Conservation (phyloP, 2,888 invertebrate genomes). For the Andrena flavipes region DNA sequence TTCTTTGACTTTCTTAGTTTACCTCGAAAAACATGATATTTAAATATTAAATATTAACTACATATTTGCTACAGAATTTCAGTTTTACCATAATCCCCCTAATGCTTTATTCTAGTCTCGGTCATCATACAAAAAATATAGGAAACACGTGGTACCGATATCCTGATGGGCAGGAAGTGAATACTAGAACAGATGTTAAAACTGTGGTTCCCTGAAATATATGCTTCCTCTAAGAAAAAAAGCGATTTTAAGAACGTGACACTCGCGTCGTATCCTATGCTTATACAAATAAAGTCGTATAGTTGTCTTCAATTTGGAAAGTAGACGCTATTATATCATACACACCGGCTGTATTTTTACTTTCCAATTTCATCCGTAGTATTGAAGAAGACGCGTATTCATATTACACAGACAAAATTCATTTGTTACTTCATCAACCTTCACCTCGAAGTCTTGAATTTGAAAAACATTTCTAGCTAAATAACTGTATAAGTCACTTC, state of each 20-base stretch:
- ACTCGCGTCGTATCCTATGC: background rate
- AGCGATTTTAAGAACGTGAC: slow-evolving; percentile 31
- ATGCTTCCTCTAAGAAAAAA: slow-evolving; percentile 22
- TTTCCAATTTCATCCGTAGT: background rate
- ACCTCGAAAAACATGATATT: too few species aligned
- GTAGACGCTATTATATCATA: too few species aligned
- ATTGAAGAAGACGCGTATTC: too few species aligned
- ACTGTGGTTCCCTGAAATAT: slow-evolving; percentile 15
- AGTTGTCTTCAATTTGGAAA: too few species aligned
- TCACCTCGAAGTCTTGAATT: too few species aligned
- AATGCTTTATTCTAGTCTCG: background rate
- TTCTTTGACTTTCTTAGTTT: too few species aligned
- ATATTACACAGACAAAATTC: too few species aligned
- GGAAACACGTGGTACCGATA: slow-evolving; percentile 48
- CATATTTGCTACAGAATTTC: background rate
- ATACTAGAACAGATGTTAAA: slow-evolving; percentile 60
- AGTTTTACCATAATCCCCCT: background rate
- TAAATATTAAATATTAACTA: too few species aligned
- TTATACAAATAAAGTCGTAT: background rate
- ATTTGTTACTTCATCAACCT: too few species aligned
- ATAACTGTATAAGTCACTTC: too few species aligned
- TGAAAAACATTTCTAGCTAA: too few species aligned
- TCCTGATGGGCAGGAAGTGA: slow-evolving; percentile 54
- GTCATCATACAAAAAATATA: slow-evolving; percentile 12
- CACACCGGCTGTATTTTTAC: background rate